phyloP scores from a whole-genome alignment of 2,797 vertebrate genomes.

The Paramormyrops hopkinsi region DNA sequence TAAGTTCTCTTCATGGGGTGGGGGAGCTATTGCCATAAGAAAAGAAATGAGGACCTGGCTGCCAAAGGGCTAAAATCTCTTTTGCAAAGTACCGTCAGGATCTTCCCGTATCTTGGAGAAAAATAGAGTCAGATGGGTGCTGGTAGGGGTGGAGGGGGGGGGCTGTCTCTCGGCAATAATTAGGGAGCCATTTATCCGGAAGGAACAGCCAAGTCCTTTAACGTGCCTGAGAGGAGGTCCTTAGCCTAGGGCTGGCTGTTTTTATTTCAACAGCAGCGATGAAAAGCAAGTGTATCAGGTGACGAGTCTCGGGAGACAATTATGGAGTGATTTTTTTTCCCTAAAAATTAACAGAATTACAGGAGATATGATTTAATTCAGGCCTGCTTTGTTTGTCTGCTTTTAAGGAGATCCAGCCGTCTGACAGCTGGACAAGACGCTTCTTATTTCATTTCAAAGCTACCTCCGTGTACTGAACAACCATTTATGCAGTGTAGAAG shows the following conservation, averaged over 20 bases:
- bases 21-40: conserved; percentile 35
- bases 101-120: conserved; percentile 35
- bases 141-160: conserved; percentile 27
- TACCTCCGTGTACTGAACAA: neutral
- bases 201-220: conserved; percentile 37
- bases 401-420: conserved; percentile 28
- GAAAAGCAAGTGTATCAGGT: conserved; percentile 54
- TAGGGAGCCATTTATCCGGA: conserved; percentile 48
- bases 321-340: conserved; percentile 25
- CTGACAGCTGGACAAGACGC: neutral
- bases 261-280: conserved; percentile 36
- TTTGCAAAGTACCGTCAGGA: conserved; percentile 41
- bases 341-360: conserved; percentile 35
- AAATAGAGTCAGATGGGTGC: conserved; percentile 35
- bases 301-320: conserved; percentile 38
- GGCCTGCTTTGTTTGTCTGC: conserved; percentile 26
- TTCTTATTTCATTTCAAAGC: neutral
- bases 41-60: conserved; percentile 37
- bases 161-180: conserved; percentile 36
- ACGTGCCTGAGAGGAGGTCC: conserved; percentile 49
- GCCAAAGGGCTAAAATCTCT: conserved; percentile 42
- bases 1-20: neutral
- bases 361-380: conserved; percentile 38
- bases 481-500: neutral
- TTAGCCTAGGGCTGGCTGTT: conserved; percentile 26